Conservation (phyloP, 2,888 invertebrate species). For the Eudasyphora cyanicolor region DNA sequence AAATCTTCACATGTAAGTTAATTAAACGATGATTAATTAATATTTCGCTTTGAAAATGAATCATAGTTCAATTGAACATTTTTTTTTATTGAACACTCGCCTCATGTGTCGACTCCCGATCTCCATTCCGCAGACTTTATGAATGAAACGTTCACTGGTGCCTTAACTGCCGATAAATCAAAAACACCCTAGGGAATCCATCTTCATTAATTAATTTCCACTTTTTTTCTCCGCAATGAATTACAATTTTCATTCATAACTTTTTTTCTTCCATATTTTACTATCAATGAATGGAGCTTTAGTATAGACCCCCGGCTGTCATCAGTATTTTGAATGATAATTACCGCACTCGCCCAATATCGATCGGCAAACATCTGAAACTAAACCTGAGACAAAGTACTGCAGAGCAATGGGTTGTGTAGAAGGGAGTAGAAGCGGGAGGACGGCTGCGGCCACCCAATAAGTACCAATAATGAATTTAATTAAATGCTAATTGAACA, state of each 20-base stretch:
- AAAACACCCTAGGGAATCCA: slow-evolving; percentile 53
- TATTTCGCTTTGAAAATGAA: slow-evolving; percentile 18
- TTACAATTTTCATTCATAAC: slow-evolving; percentile 40
- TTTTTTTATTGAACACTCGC: slow-evolving; percentile 24
- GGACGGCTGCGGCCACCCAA: slow-evolving; percentile 61
- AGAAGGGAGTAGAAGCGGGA: too few relatives aligned
- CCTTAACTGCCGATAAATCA: slow-evolving; percentile 32
- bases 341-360: slow-evolving; percentile 55
- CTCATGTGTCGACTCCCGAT: too few relatives aligned
- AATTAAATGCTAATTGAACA: slow-evolving; percentile 63
- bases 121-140: slow-evolving; percentile 21
- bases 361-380: slow-evolving; percentile 64
- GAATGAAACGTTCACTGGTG: slow-evolving; percentile 44
- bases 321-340: slow-evolving; percentile 57
- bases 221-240: slow-evolving; percentile 12
- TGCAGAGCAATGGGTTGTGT: too few relatives aligned
- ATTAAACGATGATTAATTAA: slow-evolving; percentile 40
- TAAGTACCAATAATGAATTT: slow-evolving; percentile 58
- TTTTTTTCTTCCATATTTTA: background rate
- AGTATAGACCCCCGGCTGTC: slow-evolving; percentile 38
- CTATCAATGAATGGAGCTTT: slow-evolving; percentile 47
- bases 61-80: slow-evolving; percentile 55
- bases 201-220: too few relatives aligned
- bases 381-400: slow-evolving; percentile 28
- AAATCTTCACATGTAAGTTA: background rate